Evolutionary conservation across 2,888 invertebrate genomes (phyloP).

Genomic region (Drosophila antonietae): DNA sequence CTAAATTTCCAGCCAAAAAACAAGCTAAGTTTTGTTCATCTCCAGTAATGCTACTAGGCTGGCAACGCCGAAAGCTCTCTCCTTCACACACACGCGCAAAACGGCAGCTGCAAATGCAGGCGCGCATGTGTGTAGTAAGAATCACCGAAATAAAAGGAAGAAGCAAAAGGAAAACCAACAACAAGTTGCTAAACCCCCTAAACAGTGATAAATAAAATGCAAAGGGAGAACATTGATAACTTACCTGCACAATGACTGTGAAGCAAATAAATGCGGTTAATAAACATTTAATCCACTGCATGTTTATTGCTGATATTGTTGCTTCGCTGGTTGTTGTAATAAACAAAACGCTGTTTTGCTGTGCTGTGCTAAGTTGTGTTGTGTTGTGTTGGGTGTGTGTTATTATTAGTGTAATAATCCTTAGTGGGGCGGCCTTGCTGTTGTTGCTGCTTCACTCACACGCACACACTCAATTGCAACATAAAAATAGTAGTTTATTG

Average conservation of each 20-base stretch:
- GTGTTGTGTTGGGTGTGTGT: constrained; percentile 44
- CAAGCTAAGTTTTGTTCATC: constrained; percentile 5
- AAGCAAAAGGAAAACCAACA: constrained; percentile 34
- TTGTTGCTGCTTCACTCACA: constrained; percentile 45
- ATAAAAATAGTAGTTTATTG: constrained; percentile 58
- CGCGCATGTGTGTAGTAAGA: constrained; percentile 47
- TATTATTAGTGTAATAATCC: constrained; percentile 60
- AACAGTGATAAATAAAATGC: constrained; percentile 11
- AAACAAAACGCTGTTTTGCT: constrained; percentile 39
- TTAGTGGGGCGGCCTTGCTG: constrained; percentile 40
- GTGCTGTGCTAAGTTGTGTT: constrained; percentile 23
- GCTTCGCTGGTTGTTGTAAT: constrained; percentile 56
- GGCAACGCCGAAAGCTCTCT: constrained; percentile 52
- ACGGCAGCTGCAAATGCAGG: constrained; percentile 48
- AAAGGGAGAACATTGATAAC: constrained; percentile 30
- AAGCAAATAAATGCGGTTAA: constrained; percentile 83
- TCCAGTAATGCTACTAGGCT: constrained; percentile 21
- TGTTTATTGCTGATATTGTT: constrained; percentile 72
- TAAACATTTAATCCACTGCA: constrained; percentile 85
- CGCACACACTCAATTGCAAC: constrained; percentile 42
- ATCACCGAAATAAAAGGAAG: constrained; percentile 21
- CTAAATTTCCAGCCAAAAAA: constrained; percentile 10
- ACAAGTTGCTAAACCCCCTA: constrained; percentile 49
- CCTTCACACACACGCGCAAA: constrained; percentile 18
- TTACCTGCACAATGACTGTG: constrained; percentile 84